Evolutionary conservation across 2,797 vertebrate genomes (phyloP).

Genomic region (Holocentrus rufus): DNA sequence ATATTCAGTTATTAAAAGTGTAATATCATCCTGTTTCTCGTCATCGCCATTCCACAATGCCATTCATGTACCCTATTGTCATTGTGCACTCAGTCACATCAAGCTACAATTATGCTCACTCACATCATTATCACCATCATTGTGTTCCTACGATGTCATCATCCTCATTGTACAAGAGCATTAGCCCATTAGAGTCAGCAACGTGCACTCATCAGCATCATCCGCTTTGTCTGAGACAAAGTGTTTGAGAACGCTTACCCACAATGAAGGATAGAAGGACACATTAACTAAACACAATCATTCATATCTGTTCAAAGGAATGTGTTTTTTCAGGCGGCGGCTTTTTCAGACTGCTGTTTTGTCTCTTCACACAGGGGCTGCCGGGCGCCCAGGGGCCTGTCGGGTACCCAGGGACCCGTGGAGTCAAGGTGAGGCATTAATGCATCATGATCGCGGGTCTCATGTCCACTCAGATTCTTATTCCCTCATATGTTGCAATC

Average conservation of each 20-base stretch:
- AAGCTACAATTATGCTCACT: conserved; percentile 26
- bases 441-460: conserved; percentile 34
- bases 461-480: conserved; percentile 39
- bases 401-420: conserved; percentile 91
- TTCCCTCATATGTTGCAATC: conserved; percentile 34
- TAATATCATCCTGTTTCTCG: conserved; percentile 20
- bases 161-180: conserved; percentile 43
- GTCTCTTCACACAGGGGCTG: conserved; percentile 79
- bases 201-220: conserved; percentile 34
- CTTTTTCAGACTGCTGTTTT: conserved; percentile 15
- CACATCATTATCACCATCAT: conserved; percentile 38
- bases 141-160: conserved; percentile 37
- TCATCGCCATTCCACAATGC: background rate
- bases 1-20: conserved; percentile 28
- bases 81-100: conserved; percentile 34
- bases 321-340: background rate
- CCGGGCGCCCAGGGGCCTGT: conserved; percentile 85
- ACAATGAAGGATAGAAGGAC: conserved; percentile 22
- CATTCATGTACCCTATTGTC: conserved; percentile 7
- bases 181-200: conserved; percentile 44
- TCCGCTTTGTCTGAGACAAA: conserved; percentile 15
- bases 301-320: conserved; percentile 19
- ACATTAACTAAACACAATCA: conserved; percentile 15
- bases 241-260: background rate
- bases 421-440: conserved; percentile 88